Base-by-base conservation (phyloP, 2,888 invertebrate species). In the Rhogogaster chlorosoma region DNA sequence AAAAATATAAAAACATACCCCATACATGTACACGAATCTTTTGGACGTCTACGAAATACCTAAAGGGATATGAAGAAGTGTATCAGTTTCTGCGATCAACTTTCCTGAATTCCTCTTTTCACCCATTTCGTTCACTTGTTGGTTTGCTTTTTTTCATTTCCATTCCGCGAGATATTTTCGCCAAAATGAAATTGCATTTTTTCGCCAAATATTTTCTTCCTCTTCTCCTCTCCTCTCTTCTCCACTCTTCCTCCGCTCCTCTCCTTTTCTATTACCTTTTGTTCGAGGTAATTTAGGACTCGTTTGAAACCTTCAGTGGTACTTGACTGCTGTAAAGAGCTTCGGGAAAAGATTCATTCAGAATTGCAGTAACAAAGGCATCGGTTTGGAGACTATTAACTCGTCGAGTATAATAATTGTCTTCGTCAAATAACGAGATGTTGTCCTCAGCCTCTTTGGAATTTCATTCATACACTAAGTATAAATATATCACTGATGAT, bases 281-380 rank as follows among this genome's bases (percentile, higher is more conserved):
- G 57, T 38, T 80, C 61, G 53, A 9, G 53, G 49, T 53, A 77
- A 77, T 77, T 53, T 45, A 29, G 77, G 29, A 36, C 77, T 49
- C 29, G 49, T 77, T 77, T 77, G 49, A 77, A 77, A 49, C 26
- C 49, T 75, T 49, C 77, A 36, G 49, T 77, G 49, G 29, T 77
- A 77, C 77, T 77, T 77, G 77, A 77, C 29, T 53, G 53, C 29
- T 77, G 77, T 53, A 53, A 77, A 77, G 53, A 49, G 53, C 77
- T 77, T 53, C 29, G 18, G 49, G 22, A 32, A 77, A 77, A 77
- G 77, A 77, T 77, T 38, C 29, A 53, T 77, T 45, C 18, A 29
- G 10, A 77, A 77, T 53, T 53, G 45, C 49, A 38, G 29, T 77
- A 73, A 73, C 42, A 73, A 73, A 42, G 73, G 73, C 18, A 70